These are phyloP conservation scores for Notoglanidium macrostoma DNA, from an alignment of 2,797 vertebrate species.

Conservation along the genomic window DNA sequence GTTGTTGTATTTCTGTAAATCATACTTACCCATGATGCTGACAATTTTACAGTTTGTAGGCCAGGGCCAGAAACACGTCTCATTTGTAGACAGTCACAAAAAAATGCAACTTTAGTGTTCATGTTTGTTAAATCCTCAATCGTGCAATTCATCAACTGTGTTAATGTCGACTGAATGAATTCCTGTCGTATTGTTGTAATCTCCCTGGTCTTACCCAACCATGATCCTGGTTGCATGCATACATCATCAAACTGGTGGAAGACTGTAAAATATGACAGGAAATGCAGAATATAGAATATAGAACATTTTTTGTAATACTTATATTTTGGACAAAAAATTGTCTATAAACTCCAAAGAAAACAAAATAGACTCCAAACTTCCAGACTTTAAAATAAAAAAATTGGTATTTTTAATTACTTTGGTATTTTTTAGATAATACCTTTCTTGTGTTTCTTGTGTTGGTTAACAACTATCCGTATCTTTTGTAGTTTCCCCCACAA, in stretches of 20 bases:
- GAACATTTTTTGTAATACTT: no score
- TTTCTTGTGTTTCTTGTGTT: no score
- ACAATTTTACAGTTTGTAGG: fast-evolving
- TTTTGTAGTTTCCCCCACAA: no score
- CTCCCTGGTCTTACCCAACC: not conserved
- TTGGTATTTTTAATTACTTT: no score
- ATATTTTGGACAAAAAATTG: no score
- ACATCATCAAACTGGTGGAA: conserved; percentile 40
- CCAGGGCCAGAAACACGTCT: not conserved
- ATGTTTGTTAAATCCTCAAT: not conserved
- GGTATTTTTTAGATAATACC: no score
- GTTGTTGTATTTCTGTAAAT: not conserved
- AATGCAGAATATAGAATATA: not conserved
- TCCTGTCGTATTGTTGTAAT: not conserved
- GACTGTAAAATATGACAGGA: not conserved
- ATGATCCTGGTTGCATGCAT: not conserved
- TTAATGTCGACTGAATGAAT: conserved; percentile 15
- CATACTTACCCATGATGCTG: not conserved
- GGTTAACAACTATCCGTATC: no score
- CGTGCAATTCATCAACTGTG: not conserved
- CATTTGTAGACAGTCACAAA: not conserved
- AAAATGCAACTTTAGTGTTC: not conserved
- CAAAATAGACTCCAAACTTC: no score
- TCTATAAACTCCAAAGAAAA: no score
- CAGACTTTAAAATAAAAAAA: no score